Evolutionary conservation across 2,888 invertebrate genomes (phyloP), one percentile per base, ranked within the genome.

Genomic region (Acanthacorydalis orientalis): DNA sequence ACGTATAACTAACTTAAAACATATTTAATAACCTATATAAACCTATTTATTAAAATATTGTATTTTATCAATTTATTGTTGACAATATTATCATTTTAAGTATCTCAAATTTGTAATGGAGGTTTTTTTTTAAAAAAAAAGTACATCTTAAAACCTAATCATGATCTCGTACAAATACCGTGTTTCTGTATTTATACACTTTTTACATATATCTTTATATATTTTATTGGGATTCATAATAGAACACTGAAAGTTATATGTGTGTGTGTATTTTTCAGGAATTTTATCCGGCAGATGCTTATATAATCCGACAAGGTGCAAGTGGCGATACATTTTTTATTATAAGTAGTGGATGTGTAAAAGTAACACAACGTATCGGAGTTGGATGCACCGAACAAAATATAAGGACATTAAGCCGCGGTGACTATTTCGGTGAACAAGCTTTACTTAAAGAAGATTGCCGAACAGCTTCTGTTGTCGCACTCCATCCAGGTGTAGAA

Each of bases 351-450:
- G 77, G 77, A 38, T 64, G 67, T 52, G 76, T 76, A 33, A 70
- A 69, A 59, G 68, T 73, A 2, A 73, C 72, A 1, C 69, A 69
- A 54, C 57, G 69, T 53, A 53, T 63, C 48, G 37, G 14, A 1
- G 61, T 65, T 54, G 68, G 69, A 64, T 68, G 65, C 11, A 59
- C 62, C 49, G 56, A 59, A 51, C 69, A 74, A 53, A 75, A 77
- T 51, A 70, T 79, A 31, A 63, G 78, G 10, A 64, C 67, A 1
- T 60, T 79, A 14, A 65, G 67, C 50, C 60, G 69, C 46, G 79
- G 78, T 1, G 78, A 78, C 54, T 79, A 78, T 59, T 79, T 79
- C 58, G 79, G 78, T 6, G 79, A 79, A 57, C 75, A 77, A 31
- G 78, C 79, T 1, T 61, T 79, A 38, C 60, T 78, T 15, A 74